These are phyloP conservation scores for Danio tinwini DNA, from an alignment of 2,797 vertebrate genomes.

Conservation along the genomic window DNA sequence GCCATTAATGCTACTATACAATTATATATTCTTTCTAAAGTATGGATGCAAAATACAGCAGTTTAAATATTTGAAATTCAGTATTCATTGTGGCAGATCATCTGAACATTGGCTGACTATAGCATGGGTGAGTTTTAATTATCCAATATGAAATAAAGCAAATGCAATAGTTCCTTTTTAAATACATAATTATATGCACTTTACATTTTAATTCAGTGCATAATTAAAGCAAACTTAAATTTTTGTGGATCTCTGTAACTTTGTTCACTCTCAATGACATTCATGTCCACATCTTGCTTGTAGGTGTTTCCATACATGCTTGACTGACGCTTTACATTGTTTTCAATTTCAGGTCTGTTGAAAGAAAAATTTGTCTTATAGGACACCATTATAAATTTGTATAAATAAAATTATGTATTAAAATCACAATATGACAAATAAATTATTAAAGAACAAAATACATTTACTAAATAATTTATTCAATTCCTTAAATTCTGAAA, in stretches of 20 bases:
- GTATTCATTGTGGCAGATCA: too few relatives aligned
- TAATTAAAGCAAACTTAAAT: constrained; percentile 12
- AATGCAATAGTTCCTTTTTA: too few relatives aligned
- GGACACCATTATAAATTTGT: background rate
- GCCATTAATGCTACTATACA: too few relatives aligned
- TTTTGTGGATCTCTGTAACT: constrained; percentile 67
- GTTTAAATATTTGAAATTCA: too few relatives aligned
- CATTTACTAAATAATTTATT: background rate
- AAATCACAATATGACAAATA: background rate
- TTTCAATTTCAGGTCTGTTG: constrained; percentile 66
- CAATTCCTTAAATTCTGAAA: background rate
- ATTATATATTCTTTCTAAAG: too few relatives aligned
- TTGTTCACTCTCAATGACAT: constrained; percentile 73
- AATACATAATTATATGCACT: too few relatives aligned
- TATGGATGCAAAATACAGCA: too few relatives aligned
- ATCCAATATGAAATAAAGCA: too few relatives aligned
- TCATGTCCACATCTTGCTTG: constrained; percentile 76
- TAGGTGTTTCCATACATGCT: constrained; percentile 73
- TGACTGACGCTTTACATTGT: constrained; percentile 73
- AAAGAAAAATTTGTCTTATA: background rate
- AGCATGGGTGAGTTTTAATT: too few relatives aligned
- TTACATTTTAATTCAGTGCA: background rate
- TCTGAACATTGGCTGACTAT: too few relatives aligned
- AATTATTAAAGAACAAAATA: background rate
- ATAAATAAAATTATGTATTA: too few relatives aligned